A percentile compares a stretch with the other conserved stretches of the same genome.
phyloP scores from a whole-genome alignment of 1,140 invertebrate species.

The Drosophila trapezifrons region DNA sequence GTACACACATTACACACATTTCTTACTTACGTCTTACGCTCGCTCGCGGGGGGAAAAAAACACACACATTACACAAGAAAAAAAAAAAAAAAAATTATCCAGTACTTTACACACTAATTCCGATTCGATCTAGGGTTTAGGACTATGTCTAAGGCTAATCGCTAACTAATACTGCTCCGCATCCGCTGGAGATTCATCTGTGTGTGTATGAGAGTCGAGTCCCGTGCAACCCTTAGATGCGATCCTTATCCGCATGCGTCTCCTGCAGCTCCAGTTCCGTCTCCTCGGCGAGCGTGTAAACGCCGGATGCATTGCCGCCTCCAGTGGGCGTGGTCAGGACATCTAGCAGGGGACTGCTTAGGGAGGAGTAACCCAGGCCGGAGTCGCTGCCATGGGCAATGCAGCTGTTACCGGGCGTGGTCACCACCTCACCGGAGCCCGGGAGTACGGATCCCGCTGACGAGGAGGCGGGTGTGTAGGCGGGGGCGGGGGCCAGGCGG shows the following conservation, averaged over 20 bases:
- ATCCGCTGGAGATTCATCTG: too few relatives aligned
- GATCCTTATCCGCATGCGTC: constrained; percentile 84
- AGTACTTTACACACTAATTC: constrained; percentile 31
- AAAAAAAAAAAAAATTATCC: constrained; percentile 12
- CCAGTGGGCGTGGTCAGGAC: constrained; percentile 65
- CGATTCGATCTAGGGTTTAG: constrained; percentile 39
- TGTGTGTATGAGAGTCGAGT: not conserved
- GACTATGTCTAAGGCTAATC: constrained; percentile 48
- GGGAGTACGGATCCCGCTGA: not conserved
- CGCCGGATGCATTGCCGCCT: constrained; percentile 74
- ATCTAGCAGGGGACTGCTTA: constrained; percentile 68
- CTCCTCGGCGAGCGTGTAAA: constrained; percentile 88
- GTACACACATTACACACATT: not conserved
- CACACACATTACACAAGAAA: constrained; percentile 8
- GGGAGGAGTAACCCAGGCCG: constrained; percentile 41
- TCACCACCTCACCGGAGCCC: constrained; percentile 6
- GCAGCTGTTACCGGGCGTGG: constrained; percentile 43
- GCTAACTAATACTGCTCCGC: constrained; percentile 29
- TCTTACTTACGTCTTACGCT: not conserved
- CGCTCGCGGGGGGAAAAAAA: not conserved
- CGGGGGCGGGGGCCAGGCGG: constrained; percentile 41
- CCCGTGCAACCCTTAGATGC: constrained; percentile 49
- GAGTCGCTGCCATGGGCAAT: constrained; percentile 41
- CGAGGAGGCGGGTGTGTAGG: constrained; percentile 41
- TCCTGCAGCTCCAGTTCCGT: constrained; percentile 86